Percentiles rank a stretch among this genome's conserved stretches.
Evolutionary conservation across 2,888 invertebrate species (phyloP).

Genomic region (Caenorhabditis imperialis): DNA sequence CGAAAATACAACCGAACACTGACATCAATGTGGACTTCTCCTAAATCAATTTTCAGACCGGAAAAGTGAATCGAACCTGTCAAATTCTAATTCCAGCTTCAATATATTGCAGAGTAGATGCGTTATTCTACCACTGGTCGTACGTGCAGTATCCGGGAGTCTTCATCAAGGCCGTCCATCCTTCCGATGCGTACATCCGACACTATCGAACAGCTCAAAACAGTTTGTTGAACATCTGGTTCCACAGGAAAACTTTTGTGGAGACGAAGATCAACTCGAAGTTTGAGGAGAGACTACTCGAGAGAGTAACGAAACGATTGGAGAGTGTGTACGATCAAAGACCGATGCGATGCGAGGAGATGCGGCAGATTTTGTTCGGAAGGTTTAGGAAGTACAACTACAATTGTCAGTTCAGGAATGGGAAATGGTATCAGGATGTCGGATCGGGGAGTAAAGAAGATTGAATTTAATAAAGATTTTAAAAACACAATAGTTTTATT

Average conservation of each 20-base stretch:
- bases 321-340: background rate
- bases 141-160: constrained; percentile 9
- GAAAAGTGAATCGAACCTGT: background rate
- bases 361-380: background rate
- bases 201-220: background rate
- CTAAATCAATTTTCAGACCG: background rate
- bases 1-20: constrained; percentile 2
- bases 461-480: no score
- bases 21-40: background rate
- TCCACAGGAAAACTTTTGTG: background rate
- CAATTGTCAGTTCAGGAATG: background rate
- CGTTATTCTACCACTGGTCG: constrained; percentile 14
- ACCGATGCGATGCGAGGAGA: constrained; percentile 4
- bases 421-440: background rate
- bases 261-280: background rate
- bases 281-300: background rate
- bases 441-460: background rate
- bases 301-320: background rate
- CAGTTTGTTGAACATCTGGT: background rate
- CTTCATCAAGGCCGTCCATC: background rate
- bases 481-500: no score
- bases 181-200: background rate
- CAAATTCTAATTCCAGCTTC: no score
- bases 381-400: background rate
- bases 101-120: constrained; percentile 4